Base-by-base conservation (phyloP, 2,888 invertebrate species). In the Rhyacophila evoluta region DNA sequence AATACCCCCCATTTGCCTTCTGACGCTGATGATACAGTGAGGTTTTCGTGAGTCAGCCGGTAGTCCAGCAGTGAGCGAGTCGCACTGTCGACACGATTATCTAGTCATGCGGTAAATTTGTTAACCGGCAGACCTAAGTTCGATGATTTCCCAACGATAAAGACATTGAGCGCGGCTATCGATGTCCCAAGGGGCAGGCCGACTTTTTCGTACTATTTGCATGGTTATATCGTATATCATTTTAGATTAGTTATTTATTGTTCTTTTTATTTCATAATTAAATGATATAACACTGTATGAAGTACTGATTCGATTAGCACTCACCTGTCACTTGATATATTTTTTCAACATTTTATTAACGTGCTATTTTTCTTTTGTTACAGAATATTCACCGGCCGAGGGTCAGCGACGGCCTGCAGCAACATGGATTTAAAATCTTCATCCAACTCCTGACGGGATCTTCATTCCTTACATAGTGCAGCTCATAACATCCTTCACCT, bases 371-470 rank as follows among this genome's bases (percentile, higher is more conserved):
- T 37, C 36, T 71, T 71, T 71, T 19, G 37, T 71, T 71, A 8
- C 71, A 71, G 71, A 71, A 37, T 19, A 36, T 19, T 1, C 15
- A 25, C 10, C 36, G 71, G 25, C 37, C 36, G 71, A 36, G 15
- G 71, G 25, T 37, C 19, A 25, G 36, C 33, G 25, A 37, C 37
- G 36, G 19, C 71, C 19, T 19, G 15, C 37, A 36, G 27, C 37
- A 36, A 37, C 19, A 55, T 55, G 55, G 19, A 55, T 76, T 10
- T 70, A 76, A 73, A 70, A 39, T 55, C 27, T 25, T 38, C 39
- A n/a, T n/a, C 39, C n/a, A 4, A 25, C 68, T n/a, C 38, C 71
- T 29, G 38, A 69, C 70, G 68, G 33, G 79, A 37, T 29, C 29
- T 33, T 15, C 29, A 28, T 28, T 6, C 71, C 55, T 33, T 28